These are phyloP conservation scores for Sisyra terminalis DNA, from an alignment of 2,888 invertebrate genomes.

Conservation along the genomic window DNA sequence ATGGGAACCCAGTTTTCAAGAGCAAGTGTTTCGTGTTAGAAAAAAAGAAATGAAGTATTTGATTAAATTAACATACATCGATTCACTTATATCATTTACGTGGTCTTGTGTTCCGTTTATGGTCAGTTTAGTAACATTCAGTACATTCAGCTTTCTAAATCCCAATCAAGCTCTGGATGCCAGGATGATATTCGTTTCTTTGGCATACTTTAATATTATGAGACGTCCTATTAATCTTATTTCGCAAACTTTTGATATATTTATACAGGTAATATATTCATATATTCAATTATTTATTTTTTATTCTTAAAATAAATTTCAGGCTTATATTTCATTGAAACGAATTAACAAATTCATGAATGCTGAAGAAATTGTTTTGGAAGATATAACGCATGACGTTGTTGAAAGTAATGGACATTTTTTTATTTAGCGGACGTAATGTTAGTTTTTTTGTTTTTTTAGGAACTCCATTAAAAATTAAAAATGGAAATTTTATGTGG, in stretches of 20 bases:
- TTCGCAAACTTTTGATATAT: too few relatives aligned
- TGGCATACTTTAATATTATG: slow-evolving; percentile 94
- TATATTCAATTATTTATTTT: too few relatives aligned
- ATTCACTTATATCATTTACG: slow-evolving; percentile 80
- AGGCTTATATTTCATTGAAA: slow-evolving; percentile 67
- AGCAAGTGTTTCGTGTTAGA: slow-evolving; percentile 74
- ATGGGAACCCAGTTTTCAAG: slow-evolving; percentile 87
- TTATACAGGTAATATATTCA: too few relatives aligned
- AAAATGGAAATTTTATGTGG: slow-evolving; percentile 84
- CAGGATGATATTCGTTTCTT: slow-evolving; percentile 85
- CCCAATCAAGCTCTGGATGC: slow-evolving; percentile 72
- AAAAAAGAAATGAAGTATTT: slow-evolving; percentile 79
- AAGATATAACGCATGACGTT: slow-evolving; percentile 56
- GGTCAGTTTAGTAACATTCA: slow-evolving; percentile 80
- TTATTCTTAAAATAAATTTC: slow-evolving; percentile 50
- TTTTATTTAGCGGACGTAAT: too few relatives aligned
- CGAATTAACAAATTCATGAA: slow-evolving; percentile 88
- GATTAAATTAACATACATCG: slow-evolving; percentile 74
- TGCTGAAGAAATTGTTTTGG: slow-evolving; percentile 71
- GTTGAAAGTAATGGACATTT: slow-evolving; percentile 38
- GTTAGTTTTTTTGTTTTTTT: too few relatives aligned
- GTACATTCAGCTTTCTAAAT: slow-evolving; percentile 74
- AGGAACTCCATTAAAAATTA: slow-evolving; percentile 53
- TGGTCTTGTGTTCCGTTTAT: slow-evolving; percentile 82
- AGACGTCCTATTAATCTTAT: too few relatives aligned